A percentile compares a stretch with the other conserved stretches of the same genome.
Evolutionary conservation across 1,140 invertebrate genomes (phyloP).

Genomic region (Apis dorsata): DNA sequence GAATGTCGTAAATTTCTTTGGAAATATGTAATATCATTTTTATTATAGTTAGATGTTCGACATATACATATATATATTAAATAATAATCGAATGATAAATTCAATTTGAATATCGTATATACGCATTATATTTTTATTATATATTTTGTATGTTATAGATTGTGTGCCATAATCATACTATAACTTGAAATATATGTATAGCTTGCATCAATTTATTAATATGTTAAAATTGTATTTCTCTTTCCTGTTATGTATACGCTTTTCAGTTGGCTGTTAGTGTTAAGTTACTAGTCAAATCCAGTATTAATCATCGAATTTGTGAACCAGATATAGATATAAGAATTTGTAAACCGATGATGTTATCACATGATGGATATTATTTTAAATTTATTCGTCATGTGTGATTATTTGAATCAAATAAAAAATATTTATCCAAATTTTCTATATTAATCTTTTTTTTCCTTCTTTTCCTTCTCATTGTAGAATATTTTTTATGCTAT

Average conservation of each 20-base stretch:
- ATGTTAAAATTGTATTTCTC: neutral
- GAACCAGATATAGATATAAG: neutral
- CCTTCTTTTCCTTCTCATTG: neutral
- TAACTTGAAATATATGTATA: neutral
- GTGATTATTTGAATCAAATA: neutral
- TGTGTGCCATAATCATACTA: slow-evolving; percentile 7
- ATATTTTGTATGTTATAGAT: neutral
- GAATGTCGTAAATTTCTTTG: neutral
- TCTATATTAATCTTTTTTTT: neutral
- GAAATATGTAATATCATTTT: neutral
- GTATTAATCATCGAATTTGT: slow-evolving; percentile 55
- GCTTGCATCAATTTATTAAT: too few relatives aligned
- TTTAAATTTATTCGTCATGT: slow-evolving; percentile 33
- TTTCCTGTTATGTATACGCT: neutral
- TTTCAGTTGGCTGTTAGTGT: neutral
- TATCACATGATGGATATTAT: neutral
- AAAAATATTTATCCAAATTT: slow-evolving; percentile 34
- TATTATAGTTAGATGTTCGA: neutral
- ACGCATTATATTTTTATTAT: neutral
- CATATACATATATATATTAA: neutral
- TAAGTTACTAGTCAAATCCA: slow-evolving; percentile 58
- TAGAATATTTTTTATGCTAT: neutral
- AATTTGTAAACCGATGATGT: neutral
- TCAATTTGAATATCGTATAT: neutral
- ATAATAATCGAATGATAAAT: neutral